Conservation (phyloP, 2,888 invertebrate genomes). For the Eumacrocentrus americanus region DNA sequence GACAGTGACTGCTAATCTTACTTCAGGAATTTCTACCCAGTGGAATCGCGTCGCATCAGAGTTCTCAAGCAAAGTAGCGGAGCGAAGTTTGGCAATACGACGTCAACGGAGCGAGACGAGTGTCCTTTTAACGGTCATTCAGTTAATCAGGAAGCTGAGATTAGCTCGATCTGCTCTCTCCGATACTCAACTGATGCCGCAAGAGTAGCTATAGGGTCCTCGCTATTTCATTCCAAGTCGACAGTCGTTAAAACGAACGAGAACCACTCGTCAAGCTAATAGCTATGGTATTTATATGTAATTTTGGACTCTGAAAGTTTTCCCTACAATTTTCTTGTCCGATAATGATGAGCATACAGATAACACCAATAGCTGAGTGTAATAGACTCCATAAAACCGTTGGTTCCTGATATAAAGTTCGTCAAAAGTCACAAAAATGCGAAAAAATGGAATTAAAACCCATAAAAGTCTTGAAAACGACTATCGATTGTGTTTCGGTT, state of each 20-base stretch:
- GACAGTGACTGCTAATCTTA: conserved; percentile 9
- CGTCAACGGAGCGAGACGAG: conserved; percentile 20
- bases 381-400: too few species aligned
- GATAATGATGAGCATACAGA: too few species aligned
- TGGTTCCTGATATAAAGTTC: too few species aligned
- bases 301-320: too few species aligned
- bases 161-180: conserved; percentile 1
- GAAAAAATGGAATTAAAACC: conserved; percentile 23
- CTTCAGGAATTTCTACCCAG: not conserved
- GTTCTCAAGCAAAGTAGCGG: not conserved
- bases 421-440: conserved; percentile 17
- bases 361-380: too few species aligned
- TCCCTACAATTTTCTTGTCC: too few species aligned
- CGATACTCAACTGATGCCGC: not conserved
- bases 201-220: not conserved
- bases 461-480: conserved; percentile 25
- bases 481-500: too few species aligned
- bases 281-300: not conserved
- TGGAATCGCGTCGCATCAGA: not conserved
- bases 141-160: conserved; percentile 32
- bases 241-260: not conserved
- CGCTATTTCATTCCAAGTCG: conserved; percentile 1
- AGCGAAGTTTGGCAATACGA: conserved; percentile 27
- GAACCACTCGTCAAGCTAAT: not conserved
- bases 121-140: conserved; percentile 37